Percentiles rank a stretch among this genome's conserved stretches.
Evolutionary conservation across 2,113 vertebrate genomes (phyloP).

Genomic region (Scytalopus superciliaris): DNA sequence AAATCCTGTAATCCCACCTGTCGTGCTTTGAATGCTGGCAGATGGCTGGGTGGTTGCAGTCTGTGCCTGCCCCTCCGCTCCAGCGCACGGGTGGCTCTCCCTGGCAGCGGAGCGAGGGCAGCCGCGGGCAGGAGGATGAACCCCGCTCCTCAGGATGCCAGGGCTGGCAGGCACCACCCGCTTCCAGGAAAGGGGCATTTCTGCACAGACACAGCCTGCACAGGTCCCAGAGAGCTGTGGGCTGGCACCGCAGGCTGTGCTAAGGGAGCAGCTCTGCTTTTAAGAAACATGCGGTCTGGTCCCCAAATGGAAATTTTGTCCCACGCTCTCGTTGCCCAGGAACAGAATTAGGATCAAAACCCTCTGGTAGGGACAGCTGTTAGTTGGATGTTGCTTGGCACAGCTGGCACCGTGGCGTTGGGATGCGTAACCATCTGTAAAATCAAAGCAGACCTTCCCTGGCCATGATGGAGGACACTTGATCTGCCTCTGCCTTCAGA

Average conservation of each 20-base stretch:
- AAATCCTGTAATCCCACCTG: constrained; percentile 21
- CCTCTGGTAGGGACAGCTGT: background rate
- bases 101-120: constrained; percentile 6
- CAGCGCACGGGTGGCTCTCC: background rate
- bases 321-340: background rate
- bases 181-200: background rate
- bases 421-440: background rate
- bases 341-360: background rate
- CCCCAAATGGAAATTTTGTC: background rate
- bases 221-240: background rate
- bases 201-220: background rate
- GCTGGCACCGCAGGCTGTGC: background rate
- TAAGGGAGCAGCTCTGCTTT: background rate
- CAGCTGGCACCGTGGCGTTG: accelerated
- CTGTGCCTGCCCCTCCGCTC: background rate
- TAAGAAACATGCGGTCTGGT: background rate
- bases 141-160: accelerated
- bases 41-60: background rate
- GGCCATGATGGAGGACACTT: background rate
- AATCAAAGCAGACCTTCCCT: background rate
- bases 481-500: background rate
- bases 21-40: background rate
- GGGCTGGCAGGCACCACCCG: accelerated
- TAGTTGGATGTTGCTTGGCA: background rate
- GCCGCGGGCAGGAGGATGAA: background rate